phyloP scores from a whole-genome alignment of 2,888 invertebrate genomes.

The Eulithis prunata region DNA sequence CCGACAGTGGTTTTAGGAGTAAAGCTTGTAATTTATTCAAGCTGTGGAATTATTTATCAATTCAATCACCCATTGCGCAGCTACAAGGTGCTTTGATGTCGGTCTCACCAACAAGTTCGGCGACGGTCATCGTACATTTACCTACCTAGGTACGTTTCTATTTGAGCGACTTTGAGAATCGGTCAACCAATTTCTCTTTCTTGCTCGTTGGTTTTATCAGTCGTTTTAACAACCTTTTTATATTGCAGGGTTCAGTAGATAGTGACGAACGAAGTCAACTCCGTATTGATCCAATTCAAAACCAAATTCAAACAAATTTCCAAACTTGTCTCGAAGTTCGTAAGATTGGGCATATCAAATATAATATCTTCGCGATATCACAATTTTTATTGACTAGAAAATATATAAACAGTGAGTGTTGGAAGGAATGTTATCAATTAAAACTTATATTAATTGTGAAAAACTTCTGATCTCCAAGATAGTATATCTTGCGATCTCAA shows the following conservation, averaged over 20 bases:
- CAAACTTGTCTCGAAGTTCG: too few relatives aligned
- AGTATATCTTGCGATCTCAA: too few relatives aligned
- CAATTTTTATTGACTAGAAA: too few relatives aligned
- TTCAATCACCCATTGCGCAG: conserved; percentile 8
- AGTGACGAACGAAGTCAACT: background rate
- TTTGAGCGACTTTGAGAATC: conserved; percentile 17
- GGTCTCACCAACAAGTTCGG: background rate
- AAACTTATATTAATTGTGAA: too few relatives aligned
- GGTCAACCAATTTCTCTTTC: conserved; percentile 17
- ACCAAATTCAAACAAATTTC: background rate
- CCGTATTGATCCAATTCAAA: background rate
- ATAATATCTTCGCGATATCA: too few relatives aligned
- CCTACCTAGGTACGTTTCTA: background rate
- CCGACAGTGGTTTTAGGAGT: background rate
- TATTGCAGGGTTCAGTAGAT: background rate
- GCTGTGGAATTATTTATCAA: conserved; percentile 3
- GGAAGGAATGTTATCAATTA: too few relatives aligned
- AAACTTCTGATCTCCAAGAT: too few relatives aligned
- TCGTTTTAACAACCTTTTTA: conserved; percentile 3
- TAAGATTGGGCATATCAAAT: too few relatives aligned
- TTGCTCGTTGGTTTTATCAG: conserved; percentile 17
- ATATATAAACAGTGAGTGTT: too few relatives aligned
- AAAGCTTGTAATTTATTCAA: conserved; percentile 3
- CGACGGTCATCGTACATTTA: conserved; percentile 4
- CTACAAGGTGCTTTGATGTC: conserved; percentile 12